phyloP scores from a whole-genome alignment of 1,140 invertebrate genomes.

The Pseudoatta argentina region DNA sequence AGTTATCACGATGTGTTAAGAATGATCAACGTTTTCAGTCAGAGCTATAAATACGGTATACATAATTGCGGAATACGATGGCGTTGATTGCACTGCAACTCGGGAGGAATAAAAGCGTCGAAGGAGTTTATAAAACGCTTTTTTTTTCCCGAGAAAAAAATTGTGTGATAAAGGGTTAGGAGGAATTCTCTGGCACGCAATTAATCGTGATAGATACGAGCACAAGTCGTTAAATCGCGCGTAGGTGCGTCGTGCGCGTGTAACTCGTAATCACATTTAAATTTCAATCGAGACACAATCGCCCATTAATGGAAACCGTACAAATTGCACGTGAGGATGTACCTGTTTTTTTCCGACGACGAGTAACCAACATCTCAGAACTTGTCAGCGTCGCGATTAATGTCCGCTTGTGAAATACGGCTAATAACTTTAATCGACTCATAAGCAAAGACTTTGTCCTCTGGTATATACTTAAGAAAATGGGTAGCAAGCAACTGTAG shows the following conservation, averaged over 20 bases:
- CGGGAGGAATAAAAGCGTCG: background rate
- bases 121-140: background rate
- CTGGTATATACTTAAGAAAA: slow-evolving; percentile 48
- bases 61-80: slow-evolving; percentile 16
- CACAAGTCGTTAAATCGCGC: slow-evolving; percentile 27
- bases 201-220: slow-evolving; percentile 32
- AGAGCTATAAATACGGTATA: slow-evolving; percentile 35
- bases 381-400: slow-evolving; percentile 60
- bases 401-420: slow-evolving; percentile 64
- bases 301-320: slow-evolving; percentile 62
- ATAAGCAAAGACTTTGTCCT: slow-evolving; percentile 50
- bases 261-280: slow-evolving; percentile 34
- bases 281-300: slow-evolving; percentile 48
- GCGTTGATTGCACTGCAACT: background rate
- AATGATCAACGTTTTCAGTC: slow-evolving; percentile 8
- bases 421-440: slow-evolving; percentile 72
- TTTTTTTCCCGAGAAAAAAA: slow-evolving; percentile 5
- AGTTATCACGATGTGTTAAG: background rate
- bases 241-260: slow-evolving; percentile 24
- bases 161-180: background rate
- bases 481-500: slow-evolving; percentile 22
- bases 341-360: slow-evolving; percentile 20
- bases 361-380: slow-evolving; percentile 20
- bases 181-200: slow-evolving; percentile 9
- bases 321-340: slow-evolving; percentile 47